These are phyloP conservation scores for Heloderma charlesbogerti DNA, from an alignment of 2,113 vertebrate species.

Conservation along the genomic window DNA sequence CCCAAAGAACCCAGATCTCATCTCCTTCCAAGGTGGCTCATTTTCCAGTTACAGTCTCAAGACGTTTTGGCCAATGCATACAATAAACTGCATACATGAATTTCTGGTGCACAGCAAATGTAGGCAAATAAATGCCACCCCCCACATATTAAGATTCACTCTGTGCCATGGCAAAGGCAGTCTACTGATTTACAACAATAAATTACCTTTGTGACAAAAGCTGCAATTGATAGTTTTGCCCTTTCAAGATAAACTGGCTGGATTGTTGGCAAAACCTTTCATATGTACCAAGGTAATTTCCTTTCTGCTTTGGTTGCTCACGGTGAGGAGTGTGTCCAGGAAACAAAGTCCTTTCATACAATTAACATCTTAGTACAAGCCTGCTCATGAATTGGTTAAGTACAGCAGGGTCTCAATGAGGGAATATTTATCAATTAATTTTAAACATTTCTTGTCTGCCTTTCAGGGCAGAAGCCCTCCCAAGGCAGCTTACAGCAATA, in stretches of 20 bases:
- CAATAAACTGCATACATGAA: neutral
- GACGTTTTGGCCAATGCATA: neutral
- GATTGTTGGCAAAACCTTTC: slow-evolving; percentile 37
- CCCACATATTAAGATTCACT: neutral
- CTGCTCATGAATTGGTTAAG: neutral
- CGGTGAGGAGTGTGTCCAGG: neutral
- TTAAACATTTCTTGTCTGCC: no score
- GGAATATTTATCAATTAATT: no score
- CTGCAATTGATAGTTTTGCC: slow-evolving; percentile 20
- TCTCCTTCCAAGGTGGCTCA: neutral
- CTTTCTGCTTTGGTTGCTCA: slow-evolving; percentile 8
- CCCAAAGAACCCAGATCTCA: neutral
- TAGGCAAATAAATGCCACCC: fast-evolving
- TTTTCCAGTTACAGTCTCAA: neutral
- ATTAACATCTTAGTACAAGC: slow-evolving; percentile 25
- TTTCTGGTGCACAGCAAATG: neutral
- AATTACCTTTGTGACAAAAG: slow-evolving; percentile 32
- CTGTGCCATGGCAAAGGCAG: slow-evolving; percentile 10
- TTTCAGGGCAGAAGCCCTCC: no score
- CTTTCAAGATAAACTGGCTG: slow-evolving; percentile 13
- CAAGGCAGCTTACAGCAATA: no score
- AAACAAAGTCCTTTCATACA: slow-evolving; percentile 48
- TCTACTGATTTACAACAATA: slow-evolving; percentile 26
- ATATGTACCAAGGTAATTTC: slow-evolving; percentile 50
- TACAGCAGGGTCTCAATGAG: slow-evolving; percentile 27